phyloP scores from a whole-genome alignment of 2,888 invertebrate species.

The Nymphalis urticae region DNA sequence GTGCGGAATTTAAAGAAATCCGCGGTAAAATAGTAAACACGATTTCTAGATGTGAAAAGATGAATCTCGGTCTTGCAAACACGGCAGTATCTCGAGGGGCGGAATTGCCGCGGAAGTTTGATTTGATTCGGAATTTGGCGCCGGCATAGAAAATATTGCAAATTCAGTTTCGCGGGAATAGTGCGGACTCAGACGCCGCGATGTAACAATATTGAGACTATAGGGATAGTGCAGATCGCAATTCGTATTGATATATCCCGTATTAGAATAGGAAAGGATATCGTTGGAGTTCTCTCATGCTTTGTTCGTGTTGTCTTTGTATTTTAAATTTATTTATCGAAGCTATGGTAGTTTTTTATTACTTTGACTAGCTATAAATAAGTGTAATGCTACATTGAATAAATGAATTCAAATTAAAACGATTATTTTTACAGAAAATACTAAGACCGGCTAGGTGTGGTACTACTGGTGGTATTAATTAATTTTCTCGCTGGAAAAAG shows the following conservation, averaged over 20 bases:
- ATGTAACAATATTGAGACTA: constrained; percentile 27
- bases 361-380: too few relatives aligned
- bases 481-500: too few relatives aligned
- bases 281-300: background rate
- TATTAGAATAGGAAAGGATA: constrained; percentile 7
- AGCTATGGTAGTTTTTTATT: too few relatives aligned
- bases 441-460: too few relatives aligned
- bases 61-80: constrained; percentile 63
- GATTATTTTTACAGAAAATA: too few relatives aligned
- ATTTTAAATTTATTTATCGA: background rate
- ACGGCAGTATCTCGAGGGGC: constrained; percentile 54
- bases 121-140: constrained; percentile 69
- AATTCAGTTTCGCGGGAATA: constrained; percentile 50
- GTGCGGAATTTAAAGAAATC: constrained; percentile 54
- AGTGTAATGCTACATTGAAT: too few relatives aligned
- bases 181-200: constrained; percentile 26
- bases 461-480: too few relatives aligned
- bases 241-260: constrained; percentile 6
- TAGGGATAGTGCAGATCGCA: background rate
- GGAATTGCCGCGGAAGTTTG: constrained; percentile 62
- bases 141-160: constrained; percentile 62
- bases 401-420: too few relatives aligned
- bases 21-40: constrained; percentile 69
- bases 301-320: constrained; percentile 3
- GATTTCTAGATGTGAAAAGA: constrained; percentile 63